Conservation (phyloP, 2,888 invertebrate genomes). For the Ophion slaviceki region DNA sequence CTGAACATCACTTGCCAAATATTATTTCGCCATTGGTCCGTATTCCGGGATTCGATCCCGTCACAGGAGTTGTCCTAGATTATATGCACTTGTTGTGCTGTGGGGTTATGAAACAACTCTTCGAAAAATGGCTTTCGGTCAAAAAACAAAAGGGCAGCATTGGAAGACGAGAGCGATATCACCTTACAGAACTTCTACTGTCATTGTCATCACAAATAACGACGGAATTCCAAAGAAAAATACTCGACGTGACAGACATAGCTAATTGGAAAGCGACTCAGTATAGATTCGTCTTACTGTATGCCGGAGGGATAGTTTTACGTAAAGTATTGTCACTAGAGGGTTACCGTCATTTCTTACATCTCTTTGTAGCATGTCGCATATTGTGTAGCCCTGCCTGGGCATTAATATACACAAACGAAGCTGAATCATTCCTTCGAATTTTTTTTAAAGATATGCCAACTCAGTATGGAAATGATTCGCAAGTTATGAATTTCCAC, state of each 20-base stretch:
- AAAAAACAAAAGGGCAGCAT: conserved; percentile 34
- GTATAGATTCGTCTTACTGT: conserved; percentile 49
- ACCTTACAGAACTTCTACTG: conserved; percentile 32
- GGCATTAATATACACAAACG: conserved; percentile 28
- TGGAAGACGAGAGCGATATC: conserved; percentile 29
- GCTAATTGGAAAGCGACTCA: conserved; percentile 35
- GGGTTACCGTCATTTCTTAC: conserved; percentile 57
- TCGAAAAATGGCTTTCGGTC: conserved; percentile 51
- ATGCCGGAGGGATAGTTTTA: conserved; percentile 34
- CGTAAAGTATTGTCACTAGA: conserved; percentile 27
- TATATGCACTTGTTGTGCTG: conserved; percentile 54
- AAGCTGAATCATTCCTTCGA: conserved; percentile 43
- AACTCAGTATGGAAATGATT: conserved; percentile 50
- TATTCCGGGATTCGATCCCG: conserved; percentile 44
- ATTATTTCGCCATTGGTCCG: conserved; percentile 38
- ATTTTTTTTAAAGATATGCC: conserved; percentile 54
- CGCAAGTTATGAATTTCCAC: conserved; percentile 60
- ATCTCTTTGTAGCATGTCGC: conserved; percentile 49
- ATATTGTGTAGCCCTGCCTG: conserved; percentile 48
- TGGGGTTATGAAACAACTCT: conserved; percentile 43
- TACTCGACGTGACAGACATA: conserved; percentile 36
- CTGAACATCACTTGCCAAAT: conserved; percentile 57
- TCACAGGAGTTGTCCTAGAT: conserved; percentile 45
- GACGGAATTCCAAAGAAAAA: conserved; percentile 52
- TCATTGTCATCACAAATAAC: conserved; percentile 29